Conservation (phyloP, 2,113 vertebrate species). For the Zosterops japonicus region DNA sequence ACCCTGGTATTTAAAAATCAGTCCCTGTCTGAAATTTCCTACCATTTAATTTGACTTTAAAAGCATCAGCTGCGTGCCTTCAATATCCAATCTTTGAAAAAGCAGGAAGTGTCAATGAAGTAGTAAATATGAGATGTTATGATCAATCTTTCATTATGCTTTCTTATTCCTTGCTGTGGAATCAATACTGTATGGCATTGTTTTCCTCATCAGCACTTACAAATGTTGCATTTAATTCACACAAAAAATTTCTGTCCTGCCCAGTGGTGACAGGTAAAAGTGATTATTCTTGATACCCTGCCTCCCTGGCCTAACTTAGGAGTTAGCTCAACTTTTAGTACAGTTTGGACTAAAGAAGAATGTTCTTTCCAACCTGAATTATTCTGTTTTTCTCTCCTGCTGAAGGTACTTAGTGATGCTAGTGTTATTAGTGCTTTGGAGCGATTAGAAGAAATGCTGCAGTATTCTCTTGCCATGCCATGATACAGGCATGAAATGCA, state of each 20-base stretch:
- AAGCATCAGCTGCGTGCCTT: neutral
- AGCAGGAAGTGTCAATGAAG: neutral
- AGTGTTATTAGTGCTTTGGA: neutral
- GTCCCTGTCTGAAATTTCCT: neutral
- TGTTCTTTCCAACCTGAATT: neutral
- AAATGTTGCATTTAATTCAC: slow-evolving; percentile 28
- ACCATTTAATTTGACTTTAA: neutral
- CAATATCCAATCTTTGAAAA: neutral
- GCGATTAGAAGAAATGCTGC: neutral
- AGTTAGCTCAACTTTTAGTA: neutral
- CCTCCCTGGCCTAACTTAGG: neutral
- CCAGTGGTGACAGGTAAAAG: neutral
- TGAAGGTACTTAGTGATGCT: neutral
- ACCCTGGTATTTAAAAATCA: neutral
- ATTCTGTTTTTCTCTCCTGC: neutral
- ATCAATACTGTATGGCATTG: neutral
- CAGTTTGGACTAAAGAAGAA: neutral
- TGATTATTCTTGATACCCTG: neutral
- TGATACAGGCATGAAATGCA: neutral
- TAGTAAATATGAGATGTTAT: neutral
- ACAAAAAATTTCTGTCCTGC: neutral
- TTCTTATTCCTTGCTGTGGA: neutral
- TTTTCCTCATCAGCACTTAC: neutral
- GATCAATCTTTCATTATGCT: neutral
- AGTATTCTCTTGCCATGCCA: neutral